Evolutionary conservation across 2,888 invertebrate species (phyloP).

Genomic region (Venusia cambrica): DNA sequence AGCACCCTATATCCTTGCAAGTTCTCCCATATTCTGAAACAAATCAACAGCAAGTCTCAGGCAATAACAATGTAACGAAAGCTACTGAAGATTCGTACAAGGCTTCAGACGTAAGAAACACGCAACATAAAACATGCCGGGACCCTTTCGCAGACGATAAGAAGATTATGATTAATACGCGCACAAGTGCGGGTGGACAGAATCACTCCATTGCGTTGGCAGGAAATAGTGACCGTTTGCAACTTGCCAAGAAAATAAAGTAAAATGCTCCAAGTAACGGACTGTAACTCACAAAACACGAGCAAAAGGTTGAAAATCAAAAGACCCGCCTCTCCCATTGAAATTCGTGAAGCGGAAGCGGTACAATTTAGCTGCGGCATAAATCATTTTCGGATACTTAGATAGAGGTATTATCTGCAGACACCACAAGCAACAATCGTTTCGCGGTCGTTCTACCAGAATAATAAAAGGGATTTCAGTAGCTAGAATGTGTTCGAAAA

Average conservation of each 20-base stretch:
- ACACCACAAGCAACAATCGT: slow-evolving; percentile 41
- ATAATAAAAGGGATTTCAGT: slow-evolving; percentile 43
- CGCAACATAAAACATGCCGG: slow-evolving; percentile 10
- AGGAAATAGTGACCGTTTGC: slow-evolving; percentile 20
- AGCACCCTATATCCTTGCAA: slow-evolving; percentile 89
- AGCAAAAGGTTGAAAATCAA: slow-evolving; percentile 36
- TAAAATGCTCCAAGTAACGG: slow-evolving; percentile 7
- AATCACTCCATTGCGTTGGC: slow-evolving; percentile 16
- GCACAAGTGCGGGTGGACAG: slow-evolving; percentile 4
- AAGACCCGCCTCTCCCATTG: slow-evolving; percentile 32
- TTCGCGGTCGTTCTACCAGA: slow-evolving; percentile 36
- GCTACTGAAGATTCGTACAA: no score
- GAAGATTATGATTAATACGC: slow-evolving; percentile 15
- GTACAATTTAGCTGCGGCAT: slow-evolving; percentile 35
- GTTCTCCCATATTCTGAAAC: slow-evolving; percentile 88
- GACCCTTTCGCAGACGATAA: slow-evolving; percentile 7
- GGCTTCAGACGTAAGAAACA: slow-evolving; percentile 2
- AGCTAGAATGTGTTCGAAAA: slow-evolving; percentile 45
- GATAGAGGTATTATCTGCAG: slow-evolving; percentile 42
- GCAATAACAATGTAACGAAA: neutral
- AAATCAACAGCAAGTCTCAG: slow-evolving; percentile 3
- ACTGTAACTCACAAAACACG: slow-evolving; percentile 24
- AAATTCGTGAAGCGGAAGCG: slow-evolving; percentile 39
- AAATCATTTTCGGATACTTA: slow-evolving; percentile 45
- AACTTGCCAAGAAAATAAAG: slow-evolving; percentile 22